These are phyloP conservation scores for Scolopax mira DNA, from an alignment of 2,113 vertebrate genomes.

Conservation along the genomic window DNA sequence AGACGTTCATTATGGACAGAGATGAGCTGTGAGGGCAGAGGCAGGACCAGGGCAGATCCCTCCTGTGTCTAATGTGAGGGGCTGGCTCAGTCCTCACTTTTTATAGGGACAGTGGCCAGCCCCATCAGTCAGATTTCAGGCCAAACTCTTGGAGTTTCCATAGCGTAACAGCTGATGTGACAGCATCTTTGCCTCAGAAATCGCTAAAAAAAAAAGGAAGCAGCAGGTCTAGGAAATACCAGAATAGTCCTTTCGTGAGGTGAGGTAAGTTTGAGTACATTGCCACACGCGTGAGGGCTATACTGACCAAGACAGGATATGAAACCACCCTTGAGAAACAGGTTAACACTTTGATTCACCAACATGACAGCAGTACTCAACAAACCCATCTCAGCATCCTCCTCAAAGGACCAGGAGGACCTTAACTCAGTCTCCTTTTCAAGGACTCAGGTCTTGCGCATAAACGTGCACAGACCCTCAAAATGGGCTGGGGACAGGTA, in stretches of 20 bases:
- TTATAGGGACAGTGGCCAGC: not conserved
- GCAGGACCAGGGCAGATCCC: not conserved
- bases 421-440: not conserved
- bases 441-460: not conserved
- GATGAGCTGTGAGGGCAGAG: not conserved
- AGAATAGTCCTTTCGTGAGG: not conserved
- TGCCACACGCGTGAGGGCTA: not conserved
- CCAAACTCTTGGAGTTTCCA: not conserved
- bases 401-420: not conserved
- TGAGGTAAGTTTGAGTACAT: not conserved
- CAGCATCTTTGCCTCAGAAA: not conserved
- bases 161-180: not conserved
- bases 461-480: not conserved
- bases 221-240: not conserved
- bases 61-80: not conserved
- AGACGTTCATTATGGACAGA: not conserved
- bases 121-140: not conserved
- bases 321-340: not conserved
- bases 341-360: not conserved
- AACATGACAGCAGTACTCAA: not conserved
- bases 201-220: not conserved
- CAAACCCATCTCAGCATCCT: not conserved
- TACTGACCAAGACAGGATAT: constrained; percentile 3
- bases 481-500: not conserved
- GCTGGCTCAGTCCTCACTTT: not conserved